Evolutionary conservation across 2,888 invertebrate genomes (phyloP).

Genomic region (Arrhopalites spinosus): DNA sequence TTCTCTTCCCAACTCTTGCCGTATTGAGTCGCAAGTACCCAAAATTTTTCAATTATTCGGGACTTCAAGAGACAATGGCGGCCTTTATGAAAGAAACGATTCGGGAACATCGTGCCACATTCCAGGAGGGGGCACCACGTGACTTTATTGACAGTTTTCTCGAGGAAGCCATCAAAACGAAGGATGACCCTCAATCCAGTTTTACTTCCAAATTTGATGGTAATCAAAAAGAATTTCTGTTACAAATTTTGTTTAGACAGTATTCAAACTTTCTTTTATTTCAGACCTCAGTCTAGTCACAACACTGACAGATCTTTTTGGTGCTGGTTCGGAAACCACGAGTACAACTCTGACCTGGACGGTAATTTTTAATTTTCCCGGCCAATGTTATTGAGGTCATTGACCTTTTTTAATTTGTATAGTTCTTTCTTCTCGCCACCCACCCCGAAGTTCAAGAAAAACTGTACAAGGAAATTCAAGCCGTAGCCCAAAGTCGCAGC

Average conservation of each 20-base stretch:
- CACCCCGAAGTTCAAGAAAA: constrained; percentile 36
- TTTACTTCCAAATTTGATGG: too few species aligned
- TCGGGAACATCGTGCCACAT: background rate
- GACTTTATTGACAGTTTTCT: background rate
- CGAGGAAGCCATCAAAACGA: background rate
- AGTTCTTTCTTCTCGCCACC: constrained; percentile 12
- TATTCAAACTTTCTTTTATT: too few species aligned
- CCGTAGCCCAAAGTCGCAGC: constrained; percentile 32
- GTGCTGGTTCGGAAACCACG: background rate
- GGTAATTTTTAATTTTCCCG: background rate
- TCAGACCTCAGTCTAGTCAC: background rate
- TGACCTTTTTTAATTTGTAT: background rate
- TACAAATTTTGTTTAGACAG: too few species aligned
- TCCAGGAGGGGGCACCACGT: background rate
- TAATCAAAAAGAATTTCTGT: too few species aligned
- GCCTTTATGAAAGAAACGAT: background rate
- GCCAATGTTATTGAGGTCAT: background rate
- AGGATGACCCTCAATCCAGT: background rate
- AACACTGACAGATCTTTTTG: background rate
- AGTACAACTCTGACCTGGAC: background rate
- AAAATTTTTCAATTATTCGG: too few species aligned
- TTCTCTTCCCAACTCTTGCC: too few species aligned
- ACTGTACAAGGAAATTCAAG: constrained; percentile 39
- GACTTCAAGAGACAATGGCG: too few species aligned
- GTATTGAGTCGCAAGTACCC: too few species aligned